Base-by-base conservation (phyloP, 2,113 vertebrate species). In the Sorex fumeus region DNA sequence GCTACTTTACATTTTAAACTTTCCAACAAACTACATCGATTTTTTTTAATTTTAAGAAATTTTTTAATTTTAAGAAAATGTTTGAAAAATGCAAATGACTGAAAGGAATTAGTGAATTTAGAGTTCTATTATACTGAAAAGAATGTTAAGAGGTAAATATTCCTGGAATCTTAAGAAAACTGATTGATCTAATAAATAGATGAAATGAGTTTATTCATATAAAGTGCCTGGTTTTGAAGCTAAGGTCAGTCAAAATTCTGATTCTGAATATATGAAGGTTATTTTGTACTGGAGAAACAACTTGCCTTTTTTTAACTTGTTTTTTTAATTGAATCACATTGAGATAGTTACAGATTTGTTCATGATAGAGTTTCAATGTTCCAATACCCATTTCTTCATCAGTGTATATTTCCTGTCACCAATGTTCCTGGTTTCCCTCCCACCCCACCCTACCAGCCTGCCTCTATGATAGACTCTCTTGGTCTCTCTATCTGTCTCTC, bases 141-240 rank as follows among this genome's bases (percentile, higher is more conserved):
- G 72, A 92, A 76, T 64, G 13, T 7, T 77, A 11, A 87, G 19
- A 86, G 36, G 36, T 47, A 66, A 94, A 80, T 77, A 16, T 89
- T 25, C 67, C 57, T 78, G 13, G 36, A 87, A 15, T 64, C 57
- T 62, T 30, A 43, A 91, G 60, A 95, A 90, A 84, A 84, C n/a
- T 72, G 23, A 71, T 36, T 76, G 69, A 84, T 76, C 50, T 87
- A 70, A 71, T 57, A 71, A 95, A 84, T 40, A n/a, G 50, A 81
- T 67, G 3, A 28, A 88, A 75, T 84, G 71, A 87, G 10, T 75
- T 84, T 89, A 77, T 88, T 87, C 50, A 66, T 53, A 62, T 88
- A 72, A 93, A 92, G 84, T 72, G 30, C 25, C 60, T 89, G 32
- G 23, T 77, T 96, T 84, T 69, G 67, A 89, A 94, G 74, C 13